Base-by-base conservation (phyloP, 2,888 invertebrate species). In the Colletes collaris region DNA sequence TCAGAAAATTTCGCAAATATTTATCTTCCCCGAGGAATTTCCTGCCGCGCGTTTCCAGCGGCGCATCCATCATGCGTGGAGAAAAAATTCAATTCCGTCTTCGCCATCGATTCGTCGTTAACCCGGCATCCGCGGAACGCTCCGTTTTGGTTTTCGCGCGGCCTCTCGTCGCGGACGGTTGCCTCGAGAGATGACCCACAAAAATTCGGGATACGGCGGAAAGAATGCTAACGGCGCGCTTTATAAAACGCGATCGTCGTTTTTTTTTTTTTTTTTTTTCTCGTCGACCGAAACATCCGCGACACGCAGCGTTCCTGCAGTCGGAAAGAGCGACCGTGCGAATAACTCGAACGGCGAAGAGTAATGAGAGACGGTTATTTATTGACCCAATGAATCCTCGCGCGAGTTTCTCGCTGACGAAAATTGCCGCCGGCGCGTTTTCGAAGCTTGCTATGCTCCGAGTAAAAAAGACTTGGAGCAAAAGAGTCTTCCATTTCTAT, bases 191-290 rank as follows among this genome's bases (percentile, higher is more conserved):
- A 65, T 11, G 65, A 55, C 35, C 27, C n/a, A n/a, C 59, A 27
- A 55, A 58, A 63, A 76, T 70, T 63, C 65, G 64, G 55, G 46
- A 60, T 66, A 66, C 50, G 65, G 4, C 65, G 68, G 59, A 72
- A 76, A 68, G 71, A 76, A 78, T 78, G 63, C 70, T 75, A 67
- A 75, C 70, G 67, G 70, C 27, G 53, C 56, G 19, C 65, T 76
- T 70, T 60, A 65, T 77, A 71, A 77, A 70, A 69, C 58, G 44
- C 11, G 35, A 11, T 5, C 50, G 19, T 56, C 65, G 58, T 35
- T 50, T 46, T 13, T 7, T 13, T 27, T 4, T 35, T 8, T 35
- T 6, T 4, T 19, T 6, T 27, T 53, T 55, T 65, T 65, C 7
- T 11, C 11, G 52, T 6, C 37, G 37, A 37, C 16, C 55, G 49